These are phyloP conservation scores for Siphlonurus alternatus DNA, from an alignment of 2,888 invertebrate species.

Conservation along the genomic window DNA sequence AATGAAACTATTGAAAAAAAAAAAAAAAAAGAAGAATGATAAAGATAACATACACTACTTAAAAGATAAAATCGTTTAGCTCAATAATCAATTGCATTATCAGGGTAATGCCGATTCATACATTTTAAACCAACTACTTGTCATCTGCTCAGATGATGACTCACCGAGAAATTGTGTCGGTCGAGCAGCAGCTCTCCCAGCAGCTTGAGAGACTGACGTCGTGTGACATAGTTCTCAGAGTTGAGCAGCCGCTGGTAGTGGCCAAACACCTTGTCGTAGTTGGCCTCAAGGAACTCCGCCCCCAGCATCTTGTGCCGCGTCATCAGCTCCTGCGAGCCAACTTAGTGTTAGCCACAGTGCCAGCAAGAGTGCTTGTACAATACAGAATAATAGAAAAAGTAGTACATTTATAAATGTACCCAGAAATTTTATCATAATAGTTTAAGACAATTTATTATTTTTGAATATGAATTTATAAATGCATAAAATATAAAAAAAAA, in stretches of 20 bases:
- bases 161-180: slow-evolving; percentile 95
- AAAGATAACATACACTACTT: too few relatives aligned
- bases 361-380: neutral
- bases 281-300: slow-evolving; percentile 95
- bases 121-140: too few relatives aligned
- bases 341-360: slow-evolving; percentile 11
- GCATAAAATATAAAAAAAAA: neutral
- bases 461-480: neutral
- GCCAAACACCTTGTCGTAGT: slow-evolving; percentile 96
- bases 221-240: slow-evolving; percentile 98
- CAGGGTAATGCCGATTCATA: too few relatives aligned
- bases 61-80: too few relatives aligned
- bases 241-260: slow-evolving; percentile 94
- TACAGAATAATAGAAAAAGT: neutral
- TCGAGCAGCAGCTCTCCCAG: slow-evolving; percentile 94
- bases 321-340: slow-evolving; percentile 58
- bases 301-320: slow-evolving; percentile 90
- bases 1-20: neutral
- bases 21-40: neutral
- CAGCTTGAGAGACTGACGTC: slow-evolving; percentile 94
- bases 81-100: too few relatives aligned
- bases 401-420: neutral
- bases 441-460: neutral
- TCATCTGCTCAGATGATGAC: slow-evolving; percentile 53
- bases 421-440: neutral